phyloP scores from a whole-genome alignment of 2,888 invertebrate species.

The Automeris io region DNA sequence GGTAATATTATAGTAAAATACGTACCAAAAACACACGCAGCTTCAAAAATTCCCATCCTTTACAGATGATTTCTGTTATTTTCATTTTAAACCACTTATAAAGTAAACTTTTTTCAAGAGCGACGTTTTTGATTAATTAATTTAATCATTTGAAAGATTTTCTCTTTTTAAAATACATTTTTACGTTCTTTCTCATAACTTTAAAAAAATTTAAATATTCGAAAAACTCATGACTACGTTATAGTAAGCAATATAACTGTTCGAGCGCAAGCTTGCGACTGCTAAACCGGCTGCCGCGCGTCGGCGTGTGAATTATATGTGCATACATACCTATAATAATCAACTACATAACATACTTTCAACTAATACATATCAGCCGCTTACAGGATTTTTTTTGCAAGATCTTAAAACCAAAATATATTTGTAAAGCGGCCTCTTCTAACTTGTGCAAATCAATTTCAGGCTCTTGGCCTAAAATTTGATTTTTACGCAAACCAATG shows the following conservation, averaged over 20 bases:
- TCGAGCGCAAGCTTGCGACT: neutral
- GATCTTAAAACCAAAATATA: too few species aligned
- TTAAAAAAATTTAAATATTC: neutral
- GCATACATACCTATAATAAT: too few species aligned
- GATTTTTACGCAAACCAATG: too few species aligned
- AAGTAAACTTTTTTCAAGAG: neutral
- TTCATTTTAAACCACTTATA: slow-evolving; percentile 22
- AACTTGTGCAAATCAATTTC: too few species aligned
- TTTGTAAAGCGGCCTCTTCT: too few species aligned
- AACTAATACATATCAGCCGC: too few species aligned
- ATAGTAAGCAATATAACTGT: neutral
- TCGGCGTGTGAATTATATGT: too few species aligned
- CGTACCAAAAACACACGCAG: slow-evolving; percentile 57
- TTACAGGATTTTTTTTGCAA: too few species aligned
- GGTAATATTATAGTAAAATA: slow-evolving; percentile 4
- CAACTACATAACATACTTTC: too few species aligned
- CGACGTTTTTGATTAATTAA: neutral
- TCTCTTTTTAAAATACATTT: neutral
- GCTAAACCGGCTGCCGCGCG: neutral
- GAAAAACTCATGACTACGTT: neutral
- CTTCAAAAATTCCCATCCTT: slow-evolving; percentile 38
- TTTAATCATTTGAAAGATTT: neutral
- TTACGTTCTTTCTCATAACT: neutral
- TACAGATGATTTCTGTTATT: slow-evolving; percentile 31
- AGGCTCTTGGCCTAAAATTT: too few species aligned